A percentile compares a stretch with the other conserved stretches of the same genome.
Evolutionary conservation across 2,888 invertebrate species (phyloP).

Genomic region (Ommatoiulus sabulosus): DNA sequence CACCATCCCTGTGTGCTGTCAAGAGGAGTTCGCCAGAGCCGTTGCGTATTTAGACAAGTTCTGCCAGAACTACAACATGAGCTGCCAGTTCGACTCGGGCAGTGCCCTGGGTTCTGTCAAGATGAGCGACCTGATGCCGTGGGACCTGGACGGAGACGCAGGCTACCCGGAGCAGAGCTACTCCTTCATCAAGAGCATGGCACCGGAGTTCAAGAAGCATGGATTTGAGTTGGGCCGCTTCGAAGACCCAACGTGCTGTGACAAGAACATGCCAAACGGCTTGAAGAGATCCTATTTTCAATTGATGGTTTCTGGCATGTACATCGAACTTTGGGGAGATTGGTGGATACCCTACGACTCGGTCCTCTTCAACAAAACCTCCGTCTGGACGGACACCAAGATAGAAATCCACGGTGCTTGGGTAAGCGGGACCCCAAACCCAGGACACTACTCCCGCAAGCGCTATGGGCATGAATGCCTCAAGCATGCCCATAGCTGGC

Average conservation of each 20-base stretch:
- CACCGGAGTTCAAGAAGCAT: constrained; percentile 58
- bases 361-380: background rate
- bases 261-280: constrained; percentile 58
- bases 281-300: constrained; percentile 62
- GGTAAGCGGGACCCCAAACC: constrained; percentile 64
- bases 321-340: constrained; percentile 64
- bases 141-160: constrained; percentile 66
- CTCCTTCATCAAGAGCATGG: constrained; percentile 61
- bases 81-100: constrained; percentile 65
- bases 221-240: constrained; percentile 59
- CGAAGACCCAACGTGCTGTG: constrained; percentile 55
- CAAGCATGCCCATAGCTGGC: constrained; percentile 65
- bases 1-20: constrained; percentile 63
- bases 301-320: constrained; percentile 62
- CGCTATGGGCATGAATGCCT: constrained; percentile 65
- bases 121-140: constrained; percentile 64
- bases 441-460: constrained; percentile 65
- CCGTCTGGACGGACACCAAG: constrained; percentile 60
- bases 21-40: constrained; percentile 62
- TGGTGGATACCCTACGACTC: constrained; percentile 1
- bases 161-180: constrained; percentile 62
- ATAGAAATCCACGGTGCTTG: constrained; percentile 64
- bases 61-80: constrained; percentile 62
- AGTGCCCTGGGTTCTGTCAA: constrained; percentile 66
- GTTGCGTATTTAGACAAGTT: constrained; percentile 62